Evolutionary conservation across 1,140 invertebrate species (phyloP), one percentile per base, ranked within the genome.

Genomic region (Halyomorpha halys): DNA sequence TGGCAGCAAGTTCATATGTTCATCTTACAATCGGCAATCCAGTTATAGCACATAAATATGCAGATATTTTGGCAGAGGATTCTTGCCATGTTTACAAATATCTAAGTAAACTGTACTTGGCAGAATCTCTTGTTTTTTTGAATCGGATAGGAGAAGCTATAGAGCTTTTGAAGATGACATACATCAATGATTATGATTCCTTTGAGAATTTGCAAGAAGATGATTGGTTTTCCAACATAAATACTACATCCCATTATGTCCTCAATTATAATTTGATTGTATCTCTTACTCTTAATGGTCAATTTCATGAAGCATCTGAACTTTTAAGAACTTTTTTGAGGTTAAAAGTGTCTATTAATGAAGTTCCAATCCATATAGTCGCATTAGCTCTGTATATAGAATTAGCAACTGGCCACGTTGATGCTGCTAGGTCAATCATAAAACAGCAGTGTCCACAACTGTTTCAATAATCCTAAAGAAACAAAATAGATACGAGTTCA

Each of bases 41-140:
- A 66, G 73, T 87, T 15, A 77, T 87, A 16, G 87, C 92, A 49
- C 61, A 6, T 5, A 76, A 92, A n/a, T 81, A 86, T 66, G 83
- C 89, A 78, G 82, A 90, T 9, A 83, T 85, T 72, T 77, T 81
- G 34, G 73, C 90, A 25, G 78, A 73, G 61, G 83, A 88, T 69
- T 79, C 82, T 54, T 79, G 79, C 69, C 69, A 86, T 47, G 84
- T 84, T 72, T 79, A 71, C 68, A 90, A 88, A 74, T 83, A 93
- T 65, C 77, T 95, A 65, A 90, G 84, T 0, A 86, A 93, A 74
- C 81, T 96, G 67, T 96, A 96, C 75, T 85, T 88, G 18, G 91
- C 90, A 0, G 93, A 97, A 75, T 86, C 91, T 49, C 75, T 91
- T n/a, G 85, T 96, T 67, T 82, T 87, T 61, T 75, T 93, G 71